These are phyloP conservation scores for Parotocinclus haroldoi DNA, from an alignment of 2,797 vertebrate genomes.

Conservation along the genomic window DNA sequence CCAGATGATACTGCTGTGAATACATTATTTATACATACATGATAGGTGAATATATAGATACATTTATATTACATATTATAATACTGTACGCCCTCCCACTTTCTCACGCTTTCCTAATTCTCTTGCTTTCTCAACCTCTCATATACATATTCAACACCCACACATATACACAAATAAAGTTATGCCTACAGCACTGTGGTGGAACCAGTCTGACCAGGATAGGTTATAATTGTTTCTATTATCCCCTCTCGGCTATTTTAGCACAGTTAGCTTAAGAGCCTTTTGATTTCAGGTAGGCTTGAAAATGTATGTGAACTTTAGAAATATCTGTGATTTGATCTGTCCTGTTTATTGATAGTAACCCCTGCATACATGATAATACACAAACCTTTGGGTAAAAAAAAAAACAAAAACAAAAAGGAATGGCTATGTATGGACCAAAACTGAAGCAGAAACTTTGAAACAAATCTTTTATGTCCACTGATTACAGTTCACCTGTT, in stretches of 20 bases:
- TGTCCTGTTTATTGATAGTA: neutral
- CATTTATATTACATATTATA: neutral
- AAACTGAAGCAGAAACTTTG: too few species aligned
- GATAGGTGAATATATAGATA: neutral
- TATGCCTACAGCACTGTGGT: constrained; percentile 37
- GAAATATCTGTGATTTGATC: neutral
- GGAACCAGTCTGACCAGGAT: constrained; percentile 55
- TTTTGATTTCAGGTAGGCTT: neutral
- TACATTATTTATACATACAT: neutral
- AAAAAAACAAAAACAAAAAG: too few species aligned
- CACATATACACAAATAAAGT: constrained; percentile 45
- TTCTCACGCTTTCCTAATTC: neutral
- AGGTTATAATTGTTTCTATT: constrained; percentile 54
- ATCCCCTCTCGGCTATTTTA: constrained; percentile 42
- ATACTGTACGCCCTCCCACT: neutral
- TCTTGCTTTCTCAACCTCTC: neutral
- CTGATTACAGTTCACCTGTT: too few species aligned
- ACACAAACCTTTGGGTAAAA: too few species aligned
- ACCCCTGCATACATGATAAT: too few species aligned
- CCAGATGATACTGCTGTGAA: too few species aligned
- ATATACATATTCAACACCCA: constrained; percentile 15
- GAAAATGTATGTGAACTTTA: neutral
- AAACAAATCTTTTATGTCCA: too few species aligned
- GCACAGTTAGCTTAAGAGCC: neutral
- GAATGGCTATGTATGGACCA: too few species aligned